Evolutionary conservation across 2,888 invertebrate species (phyloP).

Genomic region (Synanthedon vespiformis): DNA sequence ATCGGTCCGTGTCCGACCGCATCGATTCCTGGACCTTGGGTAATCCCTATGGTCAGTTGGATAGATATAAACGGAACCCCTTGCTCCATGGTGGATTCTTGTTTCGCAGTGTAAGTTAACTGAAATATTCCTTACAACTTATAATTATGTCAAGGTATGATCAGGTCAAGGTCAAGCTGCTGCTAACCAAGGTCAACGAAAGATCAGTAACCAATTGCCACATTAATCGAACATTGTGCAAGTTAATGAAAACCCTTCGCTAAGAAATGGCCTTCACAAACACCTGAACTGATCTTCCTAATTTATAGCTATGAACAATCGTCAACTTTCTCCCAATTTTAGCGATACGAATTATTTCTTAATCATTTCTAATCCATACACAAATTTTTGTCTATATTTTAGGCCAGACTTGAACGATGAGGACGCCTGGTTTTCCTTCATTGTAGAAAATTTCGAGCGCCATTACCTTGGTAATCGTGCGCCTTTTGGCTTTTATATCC

Average conservation of each 20-base stretch:
- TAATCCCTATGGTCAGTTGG: conserved; percentile 66
- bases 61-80: conserved; percentile 28
- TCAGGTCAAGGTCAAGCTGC: no score
- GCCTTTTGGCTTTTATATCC: conserved; percentile 72
- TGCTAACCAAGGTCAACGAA: no score
- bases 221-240: no score
- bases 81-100: conserved; percentile 62
- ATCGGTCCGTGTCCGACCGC: conserved; percentile 55
- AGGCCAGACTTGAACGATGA: conserved; percentile 18
- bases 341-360: neutral
- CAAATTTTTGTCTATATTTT: neutral
- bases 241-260: no score
- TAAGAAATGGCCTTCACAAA: no score
- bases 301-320: no score
- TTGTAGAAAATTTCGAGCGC: conserved; percentile 66
- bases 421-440: conserved; percentile 53
- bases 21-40: conserved; percentile 66
- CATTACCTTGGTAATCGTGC: conserved; percentile 69
- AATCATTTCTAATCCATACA: neutral
- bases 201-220: no score
- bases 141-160: no score
- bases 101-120: conserved; percentile 31
- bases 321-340: no score
- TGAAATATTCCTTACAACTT: no score
- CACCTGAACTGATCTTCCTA: no score